Base-by-base conservation (phyloP, 2,113 vertebrate species). In the Bolborhynchus lineola region DNA sequence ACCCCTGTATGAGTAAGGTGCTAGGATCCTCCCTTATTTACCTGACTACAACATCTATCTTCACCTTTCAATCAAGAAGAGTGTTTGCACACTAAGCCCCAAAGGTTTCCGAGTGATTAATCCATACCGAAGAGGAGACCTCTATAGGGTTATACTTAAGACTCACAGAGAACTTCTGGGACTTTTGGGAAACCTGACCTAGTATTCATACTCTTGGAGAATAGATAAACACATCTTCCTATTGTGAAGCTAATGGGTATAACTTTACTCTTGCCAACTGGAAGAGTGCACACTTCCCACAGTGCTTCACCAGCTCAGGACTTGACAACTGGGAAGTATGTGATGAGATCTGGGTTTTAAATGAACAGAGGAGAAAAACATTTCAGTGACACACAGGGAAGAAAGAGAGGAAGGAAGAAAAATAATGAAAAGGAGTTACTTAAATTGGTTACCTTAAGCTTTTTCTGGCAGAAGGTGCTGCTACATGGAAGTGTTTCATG, bases 201-300 rank as follows among this genome's bases (percentile, higher is more conserved):
- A 55, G 19, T 19, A 64, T 69, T 82, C 3, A 21, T 31, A 21
- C 5, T 24, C 41, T 63, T 0, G 8, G 28, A 35, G 39, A 62
- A 63, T 64, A 55, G 35, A 80, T 18, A 82, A 6, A 89, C 17
- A 52, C 25, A 82, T 37, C n/a, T 63, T 91, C 69, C 88, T 35
- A 81, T 15, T 82, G 35, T 94, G 87, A 95, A 11, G 3, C 39
- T 80, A 77, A 72, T 5, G 84, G 25, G 46, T 68, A 9, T 68
- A 82, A 81, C 90, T 97, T 85, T 98, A 99, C 98, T 98, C 99
- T 99, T 92, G 98, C 98, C 94, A 98, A 93, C 70, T 98, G 98
- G 96, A 99, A 98, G 90, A 98, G 97, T 76, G 98, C 98, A 39
- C 98, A 98, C 93, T 98, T 98, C 89, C 98, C 98, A 97, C 98